Evolutionary conservation across 2,888 invertebrate genomes (phyloP), one percentile per base, ranked within the genome.

Genomic region (Drosophila multiciliata): DNA sequence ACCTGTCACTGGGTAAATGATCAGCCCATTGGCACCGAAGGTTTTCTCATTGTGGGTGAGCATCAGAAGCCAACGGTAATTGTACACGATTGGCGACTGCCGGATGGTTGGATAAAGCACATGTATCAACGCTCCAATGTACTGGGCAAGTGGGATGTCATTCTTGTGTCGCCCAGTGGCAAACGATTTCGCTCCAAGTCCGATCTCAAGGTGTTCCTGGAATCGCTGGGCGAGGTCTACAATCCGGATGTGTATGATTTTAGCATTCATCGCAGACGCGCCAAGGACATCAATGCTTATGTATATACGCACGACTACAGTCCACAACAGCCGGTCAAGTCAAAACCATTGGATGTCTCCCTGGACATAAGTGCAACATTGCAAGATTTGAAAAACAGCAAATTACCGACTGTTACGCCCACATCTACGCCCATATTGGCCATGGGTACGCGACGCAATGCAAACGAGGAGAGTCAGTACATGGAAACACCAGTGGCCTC

Each of bases 81-180:
- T 92, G 96, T 97, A 8, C 94, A 95, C 57, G 97, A 97, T 91
- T 95, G 95, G 88, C 94, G 96, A 59, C 92, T 97, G 73, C 97
- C 97, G 0, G 92, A 94, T 1, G 96, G 96, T 3, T 97, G 97
- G 97, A 94, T 95, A 0, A 97, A 97, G 91, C 96, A 97, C 91
- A 95, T 97, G 93, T 95, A 96, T 32, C 95, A 96, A 76, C 94
- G 96, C 36, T 94, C 95, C 50, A 96, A 96, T 29, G 96, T 96
- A 15, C 88, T 93, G 0, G 97, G 96, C 9, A 97, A 97, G 91
- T 97, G 97, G 97, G 97, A 97, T 89, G 96, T 96, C 3, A 95
- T 97, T 52, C 94, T 97, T 65, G 94, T 96, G 0, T 95, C 95
- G 76, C 94, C 95, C 0, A 94, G 94, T 53, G 94, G 94, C n/a